Base-by-base conservation (phyloP, 1,140 invertebrate genomes). In the Lordiphosa mommai region DNA sequence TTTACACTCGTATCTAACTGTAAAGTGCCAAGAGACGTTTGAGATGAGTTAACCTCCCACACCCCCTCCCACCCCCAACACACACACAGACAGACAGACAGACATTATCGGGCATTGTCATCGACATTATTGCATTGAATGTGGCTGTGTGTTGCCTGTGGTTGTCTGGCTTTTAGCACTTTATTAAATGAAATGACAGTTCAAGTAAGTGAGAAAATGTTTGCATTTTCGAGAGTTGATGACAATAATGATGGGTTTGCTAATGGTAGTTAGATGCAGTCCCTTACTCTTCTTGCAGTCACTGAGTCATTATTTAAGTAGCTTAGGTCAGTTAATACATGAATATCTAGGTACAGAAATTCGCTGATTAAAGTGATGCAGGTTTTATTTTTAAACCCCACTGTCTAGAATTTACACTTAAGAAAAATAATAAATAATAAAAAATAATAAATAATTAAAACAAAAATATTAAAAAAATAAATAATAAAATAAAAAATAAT, bases 181-280 rank as follows among this genome's bases (percentile, higher is more conserved):
- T 66, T 50, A 58, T 58, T 50, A 66, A 49, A 66, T 38, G 61
- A 58, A 49, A 66, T 38, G 61, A 58, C 63, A 66, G 48, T 66
- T 66, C 44, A 10, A 66, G 30, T 16, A 30, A 20, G 33, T 56
- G 32, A 63, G 32, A 63, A 47, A 32, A 65, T 66, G 61, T 48
- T 49, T 44, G 58, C 32, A 41, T 65, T 10, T 20, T 40, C n/a
- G 44, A 20, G 27, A 37, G 30, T 7, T 20, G 16, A 32, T 33
- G 46, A 34, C 32, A 14, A 30, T 16, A 14, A 33, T 47, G 14
- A 33, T 48, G 16, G 0, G 20, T 6, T 23, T 23, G n/a, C 20
- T 23, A 23, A 23, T 23, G 20, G 20, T 6, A 23, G 20, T 23
- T 23, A 5, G 20, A 23, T 23, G 20, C 20, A 23, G n/a, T n/a